Percentiles rank a stretch among this genome's conserved stretches.
Evolutionary conservation across 2,888 invertebrate genomes (phyloP).

Genomic region (Tuta absoluta): DNA sequence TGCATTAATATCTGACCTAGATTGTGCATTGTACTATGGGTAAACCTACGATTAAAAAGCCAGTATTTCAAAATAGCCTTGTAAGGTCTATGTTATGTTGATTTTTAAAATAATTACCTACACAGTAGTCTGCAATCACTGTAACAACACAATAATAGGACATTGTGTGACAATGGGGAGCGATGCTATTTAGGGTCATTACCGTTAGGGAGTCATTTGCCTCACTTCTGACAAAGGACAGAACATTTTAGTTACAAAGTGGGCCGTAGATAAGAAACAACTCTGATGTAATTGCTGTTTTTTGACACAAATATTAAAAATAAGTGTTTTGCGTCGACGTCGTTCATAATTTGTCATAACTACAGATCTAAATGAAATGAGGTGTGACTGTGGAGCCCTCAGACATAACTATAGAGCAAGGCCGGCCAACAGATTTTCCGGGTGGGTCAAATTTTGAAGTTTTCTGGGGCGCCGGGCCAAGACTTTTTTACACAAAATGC

Average conservation of each 20-base stretch:
- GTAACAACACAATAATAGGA: background rate
- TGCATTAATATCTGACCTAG: too few species aligned
- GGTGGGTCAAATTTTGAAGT: too few species aligned
- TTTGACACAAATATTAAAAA: background rate
- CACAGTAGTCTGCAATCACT: background rate
- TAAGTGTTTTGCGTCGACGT: too few species aligned
- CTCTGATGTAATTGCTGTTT: background rate
- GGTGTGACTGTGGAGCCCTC: too few species aligned
- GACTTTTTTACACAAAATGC: too few species aligned
- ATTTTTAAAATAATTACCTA: background rate
- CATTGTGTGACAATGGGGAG: background rate
- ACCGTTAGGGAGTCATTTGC: slow-evolving; percentile 4
- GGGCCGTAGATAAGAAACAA: background rate
- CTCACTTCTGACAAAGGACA: slow-evolving; percentile 2
- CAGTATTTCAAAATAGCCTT: background rate
- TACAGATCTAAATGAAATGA: too few species aligned
- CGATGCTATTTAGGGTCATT: background rate
- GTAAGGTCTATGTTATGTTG: background rate
- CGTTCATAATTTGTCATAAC: too few species aligned
- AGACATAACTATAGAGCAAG: too few species aligned
- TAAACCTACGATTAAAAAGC: background rate
- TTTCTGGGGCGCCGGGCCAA: too few species aligned
- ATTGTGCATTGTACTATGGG: too few species aligned
- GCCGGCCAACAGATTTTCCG: too few species aligned
- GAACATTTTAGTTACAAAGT: slow-evolving; percentile 8